Evolutionary conservation across 2,797 vertebrate species (phyloP), one percentile per base, ranked within the genome.

Genomic region (Chromobotia macracanthus): DNA sequence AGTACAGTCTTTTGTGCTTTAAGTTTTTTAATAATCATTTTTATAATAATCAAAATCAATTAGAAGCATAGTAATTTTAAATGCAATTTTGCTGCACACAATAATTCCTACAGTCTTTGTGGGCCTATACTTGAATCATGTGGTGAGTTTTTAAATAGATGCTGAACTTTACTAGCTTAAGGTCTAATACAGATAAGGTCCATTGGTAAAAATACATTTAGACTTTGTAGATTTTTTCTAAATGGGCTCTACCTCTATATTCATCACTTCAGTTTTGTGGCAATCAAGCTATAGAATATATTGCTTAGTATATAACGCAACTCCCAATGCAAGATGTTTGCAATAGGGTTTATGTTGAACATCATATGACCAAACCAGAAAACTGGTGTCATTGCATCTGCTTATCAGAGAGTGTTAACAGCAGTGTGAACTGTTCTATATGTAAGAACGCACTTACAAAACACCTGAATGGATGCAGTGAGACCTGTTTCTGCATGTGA

Each of bases 41-140:
- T n/a, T 31, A 11, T 19, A 25, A 21, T 13, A 55, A 68, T 2
- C 35, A 38, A 9, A 38, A 38, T 38, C 1, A 38, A 38, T 38
- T 31, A 5, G 2, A 31, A 5, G 31, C 31, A 38, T 38, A 38
- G 64, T 15, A n/a, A 38, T 38, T 58, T 19, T 63, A 19, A 16
- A 77, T 58, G 53, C 53, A 35, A 35, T 25, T 69, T n/a, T 38
- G 66, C 64, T 23, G 55, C 64, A 69, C 53, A 76, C 41, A 63
- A 9, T 15, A 2, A 41, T 63, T 38, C 15, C 25, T 51, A 23
- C 38, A 51, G 12, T 25, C 23, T 78, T 21, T 63, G 21, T 50
- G 7, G 51, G 19, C 19, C 64, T 51, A 38, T 70, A 71, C 67
- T 78, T 78, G 76, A 78, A 63, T 51, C 12, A 9, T 51, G 18